Evolutionary conservation across 1,140 invertebrate species (phyloP), one percentile per base, ranked within the genome.

Genomic region (Caenorhabditis inopinata): DNA sequence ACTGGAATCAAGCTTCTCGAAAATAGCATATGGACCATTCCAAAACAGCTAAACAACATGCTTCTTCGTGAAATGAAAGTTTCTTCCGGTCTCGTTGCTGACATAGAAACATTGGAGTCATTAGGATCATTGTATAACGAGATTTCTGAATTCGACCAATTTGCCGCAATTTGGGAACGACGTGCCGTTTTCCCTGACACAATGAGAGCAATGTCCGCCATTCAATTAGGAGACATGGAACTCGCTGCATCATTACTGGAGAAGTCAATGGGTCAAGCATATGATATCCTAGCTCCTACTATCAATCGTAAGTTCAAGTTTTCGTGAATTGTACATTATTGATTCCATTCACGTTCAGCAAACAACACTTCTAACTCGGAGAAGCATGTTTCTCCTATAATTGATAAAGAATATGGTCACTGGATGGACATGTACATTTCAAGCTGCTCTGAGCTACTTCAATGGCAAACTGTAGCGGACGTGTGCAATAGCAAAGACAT

Each of bases 381-480:
- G 14, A 35, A 21, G 11, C 74, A 75, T 6, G 16, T 79, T 7
- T 29, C 45, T 12, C 42, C 46, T 4, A 14, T 58, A 5, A 25
- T 74, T 21, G 78, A 79, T 16, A 21, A 32, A 32, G 78, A 79
- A 16, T 49, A 48, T 12, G 51, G 74, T 25, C 62, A 74, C 14
- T 62, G 53, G 38, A 68, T 79, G 38, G 62, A 79, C 1, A 45
- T 38, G 45, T 79, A 79, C 23, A 51, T 62, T 3, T 16, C 29
- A 21, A 68, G 68, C 27, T 79, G 58, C 35, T 47, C 46, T 6
- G 78, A 79, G 21, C 48, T 79, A 9, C 45, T 74, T 1, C 45
- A 75, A 12, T 79, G 78, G 78, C 45, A 74, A 25, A 79, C 21
- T 16, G 45, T 79, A 4, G 27, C 51, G 3, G 78, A 79, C n/a